Conservation (phyloP, 2,888 invertebrate genomes). For the Ormyrus rosae region DNA sequence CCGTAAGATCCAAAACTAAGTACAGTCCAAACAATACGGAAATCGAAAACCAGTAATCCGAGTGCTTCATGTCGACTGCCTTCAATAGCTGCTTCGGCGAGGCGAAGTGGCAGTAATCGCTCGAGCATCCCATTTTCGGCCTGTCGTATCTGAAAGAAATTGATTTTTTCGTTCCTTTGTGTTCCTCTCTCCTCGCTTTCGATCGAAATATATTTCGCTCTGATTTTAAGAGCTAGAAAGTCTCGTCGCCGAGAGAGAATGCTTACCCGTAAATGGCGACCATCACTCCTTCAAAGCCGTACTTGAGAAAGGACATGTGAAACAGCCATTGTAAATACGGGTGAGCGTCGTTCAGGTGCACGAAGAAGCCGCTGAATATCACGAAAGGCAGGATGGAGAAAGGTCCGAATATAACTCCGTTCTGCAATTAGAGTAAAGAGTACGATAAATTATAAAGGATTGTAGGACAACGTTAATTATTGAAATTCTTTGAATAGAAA, state of each 20-base stretch:
- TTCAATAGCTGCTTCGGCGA: slow-evolving; percentile 85
- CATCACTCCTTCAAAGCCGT: slow-evolving; percentile 90
- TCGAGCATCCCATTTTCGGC: slow-evolving; percentile 84
- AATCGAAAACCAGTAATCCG: slow-evolving; percentile 82
- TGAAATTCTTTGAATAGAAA: too few species aligned
- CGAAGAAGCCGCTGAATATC: slow-evolving; percentile 95
- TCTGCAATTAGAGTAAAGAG: slow-evolving; percentile 77
- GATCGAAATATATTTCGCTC: neutral
- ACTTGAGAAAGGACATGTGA: slow-evolving; percentile 91
- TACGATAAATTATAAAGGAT: neutral
- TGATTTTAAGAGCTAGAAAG: neutral
- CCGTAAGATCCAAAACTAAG: slow-evolving; percentile 79
- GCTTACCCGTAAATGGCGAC: slow-evolving; percentile 84
- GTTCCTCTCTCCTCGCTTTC: neutral
- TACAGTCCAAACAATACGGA: slow-evolving; percentile 82
- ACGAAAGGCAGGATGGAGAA: slow-evolving; percentile 91
- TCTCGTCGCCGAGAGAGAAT: neutral
- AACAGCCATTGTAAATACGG: slow-evolving; percentile 89
- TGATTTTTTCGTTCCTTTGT: neutral
- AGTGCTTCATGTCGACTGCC: slow-evolving; percentile 83
- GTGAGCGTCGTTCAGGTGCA: slow-evolving; percentile 89
- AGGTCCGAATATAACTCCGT: slow-evolving; percentile 93
- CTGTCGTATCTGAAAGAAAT: slow-evolving; percentile 80
- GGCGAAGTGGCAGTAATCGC: slow-evolving; percentile 85
- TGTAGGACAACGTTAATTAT: too few species aligned